A percentile compares a stretch with the other conserved stretches of the same genome.
Evolutionary conservation across 37 sponge, comb jelly and placozoan genomes (phyloP).

Genomic region (Amphimedon queenslandica): DNA sequence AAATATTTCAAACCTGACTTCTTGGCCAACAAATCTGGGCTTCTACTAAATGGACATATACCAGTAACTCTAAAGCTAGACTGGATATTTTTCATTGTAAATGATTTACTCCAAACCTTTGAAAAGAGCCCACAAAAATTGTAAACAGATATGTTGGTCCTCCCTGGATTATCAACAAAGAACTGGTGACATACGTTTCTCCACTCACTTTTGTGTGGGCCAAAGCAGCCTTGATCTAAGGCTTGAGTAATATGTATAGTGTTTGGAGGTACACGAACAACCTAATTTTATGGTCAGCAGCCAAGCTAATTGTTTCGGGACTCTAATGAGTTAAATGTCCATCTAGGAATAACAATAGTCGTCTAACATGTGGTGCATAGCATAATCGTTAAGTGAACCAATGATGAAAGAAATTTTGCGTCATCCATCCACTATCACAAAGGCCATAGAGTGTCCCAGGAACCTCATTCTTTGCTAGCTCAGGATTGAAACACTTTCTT

Average conservation of each 20-base stretch:
- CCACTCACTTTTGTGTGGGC: not conserved
- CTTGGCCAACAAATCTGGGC: not conserved
- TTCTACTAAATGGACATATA: constrained; percentile 2
- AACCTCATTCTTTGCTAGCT: constrained; percentile 10
- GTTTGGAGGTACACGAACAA: constrained; percentile 29
- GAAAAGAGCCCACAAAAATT: not conserved
- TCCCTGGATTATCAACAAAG: not conserved
- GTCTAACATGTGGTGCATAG: constrained; percentile 5
- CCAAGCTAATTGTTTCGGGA: constrained; percentile 6
- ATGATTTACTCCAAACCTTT: constrained; percentile 1
- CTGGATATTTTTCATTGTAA: constrained; percentile 5
- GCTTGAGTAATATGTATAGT: constrained; percentile 11
- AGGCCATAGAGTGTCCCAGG: constrained; percentile 30
- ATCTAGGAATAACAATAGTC: constrained; percentile 24
- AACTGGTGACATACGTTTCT: not conserved
- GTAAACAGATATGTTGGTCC: not conserved
- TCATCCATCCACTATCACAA: constrained; percentile 34
- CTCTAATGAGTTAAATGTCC: constrained; percentile 23
- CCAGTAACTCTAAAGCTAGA: constrained; percentile 3
- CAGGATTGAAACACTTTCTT: not conserved
- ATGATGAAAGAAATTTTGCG: constrained; percentile 13
- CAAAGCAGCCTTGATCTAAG: not conserved
- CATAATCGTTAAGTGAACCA: constrained; percentile 23
- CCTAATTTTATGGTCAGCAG: constrained; percentile 6
- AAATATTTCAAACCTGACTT: not conserved